A percentile compares a stretch with the other conserved stretches of the same genome.
Conservation (phyloP, 2,113 vertebrate genomes). For the Coregonus clupeaformis region DNA sequence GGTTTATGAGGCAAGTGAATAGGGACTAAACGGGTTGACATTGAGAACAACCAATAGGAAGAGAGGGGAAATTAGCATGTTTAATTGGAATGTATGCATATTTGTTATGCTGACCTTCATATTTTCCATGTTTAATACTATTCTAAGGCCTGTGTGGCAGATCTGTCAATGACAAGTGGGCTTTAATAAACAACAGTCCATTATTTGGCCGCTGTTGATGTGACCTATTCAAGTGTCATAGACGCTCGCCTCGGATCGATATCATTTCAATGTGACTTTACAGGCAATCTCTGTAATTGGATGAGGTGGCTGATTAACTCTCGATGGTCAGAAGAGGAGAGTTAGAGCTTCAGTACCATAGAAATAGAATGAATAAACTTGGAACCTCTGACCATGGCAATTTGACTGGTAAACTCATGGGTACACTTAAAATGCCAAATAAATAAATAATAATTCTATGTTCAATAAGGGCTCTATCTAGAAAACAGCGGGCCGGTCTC, state of each 20-base stretch:
- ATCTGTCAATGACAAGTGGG: background rate
- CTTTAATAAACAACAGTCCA: background rate
- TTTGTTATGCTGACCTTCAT: background rate
- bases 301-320: slow-evolving; percentile 13
- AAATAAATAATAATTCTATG: too few relatives aligned
- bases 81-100: background rate
- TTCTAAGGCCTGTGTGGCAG: background rate
- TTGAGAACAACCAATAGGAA: slow-evolving; percentile 23
- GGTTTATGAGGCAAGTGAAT: slow-evolving; percentile 1
- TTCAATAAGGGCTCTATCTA: too few relatives aligned
- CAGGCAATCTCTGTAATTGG: slow-evolving; percentile 18
- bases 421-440: too few relatives aligned
- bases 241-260: slow-evolving; percentile 25
- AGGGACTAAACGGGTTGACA: background rate
- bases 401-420: too few relatives aligned
- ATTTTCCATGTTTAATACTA: background rate
- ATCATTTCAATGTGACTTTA: background rate
- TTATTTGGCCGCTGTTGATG: background rate
- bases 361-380: background rate
- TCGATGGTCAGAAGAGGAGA: background rate
- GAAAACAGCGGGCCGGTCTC: too few relatives aligned
- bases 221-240: background rate
- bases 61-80: background rate
- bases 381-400: background rate
- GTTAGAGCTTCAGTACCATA: background rate